These are phyloP conservation scores for Axis porcinus DNA, from an alignment of 2,113 vertebrate genomes.

Conservation along the genomic window DNA sequence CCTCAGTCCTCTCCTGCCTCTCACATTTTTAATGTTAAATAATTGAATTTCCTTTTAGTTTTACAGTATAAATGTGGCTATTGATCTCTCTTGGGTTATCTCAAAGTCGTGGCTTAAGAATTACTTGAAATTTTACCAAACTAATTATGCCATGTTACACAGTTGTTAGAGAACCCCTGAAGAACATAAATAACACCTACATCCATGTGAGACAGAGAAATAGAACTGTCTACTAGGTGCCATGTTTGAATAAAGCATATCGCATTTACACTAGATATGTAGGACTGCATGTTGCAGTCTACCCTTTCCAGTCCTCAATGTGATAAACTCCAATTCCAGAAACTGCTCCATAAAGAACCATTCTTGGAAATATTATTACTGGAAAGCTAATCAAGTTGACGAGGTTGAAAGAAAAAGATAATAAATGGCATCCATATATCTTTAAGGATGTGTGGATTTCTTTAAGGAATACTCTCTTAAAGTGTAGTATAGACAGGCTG, in stretches of 20 bases:
- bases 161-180: background rate
- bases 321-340: background rate
- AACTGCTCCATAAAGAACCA: background rate
- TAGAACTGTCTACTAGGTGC: background rate
- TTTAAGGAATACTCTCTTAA: background rate
- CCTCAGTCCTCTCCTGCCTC: background rate
- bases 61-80: background rate
- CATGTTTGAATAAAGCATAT: background rate
- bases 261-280: background rate
- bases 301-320: background rate
- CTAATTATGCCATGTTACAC: background rate
- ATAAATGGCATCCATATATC: background rate
- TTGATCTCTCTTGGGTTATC: background rate
- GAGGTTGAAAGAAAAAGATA: background rate
- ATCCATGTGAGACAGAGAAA: background rate
- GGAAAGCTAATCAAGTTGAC: background rate
- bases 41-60: background rate
- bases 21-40: background rate
- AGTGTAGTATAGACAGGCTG: background rate
- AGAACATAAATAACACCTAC: background rate
- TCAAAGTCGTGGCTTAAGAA: background rate
- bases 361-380: slow-evolving; percentile 12
- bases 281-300: background rate
- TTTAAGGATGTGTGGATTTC: background rate
- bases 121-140: background rate